Evolutionary conservation across 2,888 invertebrate genomes (phyloP).

Genomic region (Nowickia ferox): DNA sequence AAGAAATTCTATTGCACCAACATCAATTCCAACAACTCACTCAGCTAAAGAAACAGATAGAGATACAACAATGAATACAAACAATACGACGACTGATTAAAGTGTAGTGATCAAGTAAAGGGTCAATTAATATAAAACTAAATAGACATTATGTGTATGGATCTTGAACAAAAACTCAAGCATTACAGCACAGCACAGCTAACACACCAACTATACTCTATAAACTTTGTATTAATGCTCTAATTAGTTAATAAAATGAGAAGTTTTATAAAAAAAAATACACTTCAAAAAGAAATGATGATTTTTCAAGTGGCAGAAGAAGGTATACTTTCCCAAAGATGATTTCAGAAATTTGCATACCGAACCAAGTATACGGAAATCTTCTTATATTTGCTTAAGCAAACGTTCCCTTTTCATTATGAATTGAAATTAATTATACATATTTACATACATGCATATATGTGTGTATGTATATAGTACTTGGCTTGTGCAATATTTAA

Average conservation of each 20-base stretch:
- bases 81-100: slow-evolving; percentile 54
- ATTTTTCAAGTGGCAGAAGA: slow-evolving; percentile 28
- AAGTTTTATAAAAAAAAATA: slow-evolving; percentile 19
- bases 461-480: neutral
- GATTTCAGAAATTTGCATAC: neutral
- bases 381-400: neutral
- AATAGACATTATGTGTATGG: slow-evolving; percentile 23
- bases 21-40: neutral
- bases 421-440: neutral
- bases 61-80: neutral
- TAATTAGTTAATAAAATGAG: slow-evolving; percentile 57
- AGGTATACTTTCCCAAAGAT: neutral
- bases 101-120: slow-evolving; percentile 63
- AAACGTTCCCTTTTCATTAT: slow-evolving; percentile 5
- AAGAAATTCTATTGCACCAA: slow-evolving; percentile 40
- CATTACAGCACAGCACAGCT: neutral
- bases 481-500: slow-evolving; percentile 11
- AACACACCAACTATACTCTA: neutral
- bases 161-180: slow-evolving; percentile 3
- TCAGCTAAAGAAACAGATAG: neutral
- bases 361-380: neutral
- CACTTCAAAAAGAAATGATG: slow-evolving; percentile 3
- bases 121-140: slow-evolving; percentile 67
- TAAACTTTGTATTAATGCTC: slow-evolving; percentile 58
- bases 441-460: too few species aligned